Conservation (phyloP, 1,140 invertebrate species). For the Odontomachus brunneus region DNA sequence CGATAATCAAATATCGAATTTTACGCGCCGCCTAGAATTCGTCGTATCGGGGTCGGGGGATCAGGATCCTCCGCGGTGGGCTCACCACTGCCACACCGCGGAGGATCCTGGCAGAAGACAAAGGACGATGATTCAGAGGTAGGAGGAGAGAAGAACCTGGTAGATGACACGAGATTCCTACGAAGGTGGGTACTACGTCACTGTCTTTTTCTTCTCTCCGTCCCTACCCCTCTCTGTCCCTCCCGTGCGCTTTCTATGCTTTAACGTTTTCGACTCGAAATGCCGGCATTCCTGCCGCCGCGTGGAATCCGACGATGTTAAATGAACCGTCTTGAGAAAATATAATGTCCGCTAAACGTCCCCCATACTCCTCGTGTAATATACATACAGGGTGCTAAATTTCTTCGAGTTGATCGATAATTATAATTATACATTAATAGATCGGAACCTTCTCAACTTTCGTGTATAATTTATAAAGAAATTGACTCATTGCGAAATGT, state of each 20-base stretch:
- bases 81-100: conserved; percentile 62
- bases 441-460: no score
- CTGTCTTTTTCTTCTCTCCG: conserved; percentile 77
- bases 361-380: conserved; percentile 31
- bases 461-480: no score
- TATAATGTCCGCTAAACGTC: conserved; percentile 70
- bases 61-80: conserved; percentile 47
- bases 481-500: no score
- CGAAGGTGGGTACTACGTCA: conserved; percentile 80
- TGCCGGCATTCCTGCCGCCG: conserved; percentile 64
- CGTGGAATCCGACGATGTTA: conserved; percentile 69
- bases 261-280: conserved; percentile 67
- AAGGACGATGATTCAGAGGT: conserved; percentile 79
- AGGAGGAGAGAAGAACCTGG: conserved; percentile 76
- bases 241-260: conserved; percentile 27
- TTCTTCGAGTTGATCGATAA: no score
- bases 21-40: conserved; percentile 16
- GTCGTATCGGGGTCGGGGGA: conserved; percentile 55
- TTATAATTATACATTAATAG: no score
- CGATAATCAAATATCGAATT: conserved; percentile 31
- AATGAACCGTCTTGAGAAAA: conserved; percentile 71
- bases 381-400: no score
- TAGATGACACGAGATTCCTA: conserved; percentile 81
- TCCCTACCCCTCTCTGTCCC: background rate
- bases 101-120: conserved; percentile 76